Conservation (phyloP, 2,797 vertebrate species). For the Novumbra hubbsi region DNA sequence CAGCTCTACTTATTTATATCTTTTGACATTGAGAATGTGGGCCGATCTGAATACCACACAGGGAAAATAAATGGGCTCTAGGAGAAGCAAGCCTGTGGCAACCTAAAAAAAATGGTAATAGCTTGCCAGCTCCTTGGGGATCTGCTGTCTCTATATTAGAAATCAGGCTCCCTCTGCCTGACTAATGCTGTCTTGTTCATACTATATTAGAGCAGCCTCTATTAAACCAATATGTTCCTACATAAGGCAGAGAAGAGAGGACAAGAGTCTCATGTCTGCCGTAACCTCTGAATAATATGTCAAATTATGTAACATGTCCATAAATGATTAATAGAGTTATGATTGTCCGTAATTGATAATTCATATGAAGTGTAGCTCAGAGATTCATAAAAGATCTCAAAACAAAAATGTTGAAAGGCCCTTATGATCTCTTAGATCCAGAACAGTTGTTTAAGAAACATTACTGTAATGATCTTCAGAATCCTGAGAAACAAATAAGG, state of each 20-base stretch:
- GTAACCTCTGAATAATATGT: background rate
- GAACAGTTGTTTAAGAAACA: too few species aligned
- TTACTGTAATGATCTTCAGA: too few species aligned
- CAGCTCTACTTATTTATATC: slow-evolving; percentile 69
- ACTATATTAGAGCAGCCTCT: slow-evolving; percentile 4
- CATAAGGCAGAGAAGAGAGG: slow-evolving; percentile 1
- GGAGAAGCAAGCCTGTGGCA: slow-evolving; percentile 57
- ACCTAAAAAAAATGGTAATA: slow-evolving; percentile 57
- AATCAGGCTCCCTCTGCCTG: slow-evolving; percentile 24
- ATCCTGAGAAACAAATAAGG: too few species aligned
- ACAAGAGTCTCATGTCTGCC: background rate
- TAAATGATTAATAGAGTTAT: background rate
- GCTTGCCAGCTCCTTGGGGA: slow-evolving; percentile 55
- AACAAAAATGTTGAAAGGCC: too few species aligned
- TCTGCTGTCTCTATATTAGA: slow-evolving; percentile 40
- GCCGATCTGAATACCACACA: slow-evolving; percentile 61
- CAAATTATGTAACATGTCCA: background rate
- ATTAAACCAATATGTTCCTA: slow-evolving; percentile 20
- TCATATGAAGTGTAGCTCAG: background rate
- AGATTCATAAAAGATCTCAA: too few species aligned
- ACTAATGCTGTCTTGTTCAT: slow-evolving; percentile 31
- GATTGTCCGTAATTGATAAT: background rate
- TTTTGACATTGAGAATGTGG: slow-evolving; percentile 69
- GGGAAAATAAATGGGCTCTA: slow-evolving; percentile 40
- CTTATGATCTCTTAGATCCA: too few species aligned